Evolutionary conservation across 2,888 invertebrate genomes (phyloP), one percentile per base, ranked within the genome.

Genomic region (Spatulosminthurus flaviceps): DNA sequence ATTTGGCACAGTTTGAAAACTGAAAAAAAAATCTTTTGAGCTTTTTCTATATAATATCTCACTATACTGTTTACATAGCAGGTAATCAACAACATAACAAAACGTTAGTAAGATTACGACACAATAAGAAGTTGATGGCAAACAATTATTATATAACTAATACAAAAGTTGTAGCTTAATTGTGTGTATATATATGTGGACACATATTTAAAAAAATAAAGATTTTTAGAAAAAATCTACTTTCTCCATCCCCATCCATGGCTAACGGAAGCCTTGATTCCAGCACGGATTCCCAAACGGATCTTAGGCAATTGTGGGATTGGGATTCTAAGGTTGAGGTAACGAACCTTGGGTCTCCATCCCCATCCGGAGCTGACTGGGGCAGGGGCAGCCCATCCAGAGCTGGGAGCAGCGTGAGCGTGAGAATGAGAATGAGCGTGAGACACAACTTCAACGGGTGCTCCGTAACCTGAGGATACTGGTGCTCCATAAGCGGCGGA

Each of bases 261-360:
- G 28, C 81, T 81, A 66, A 84, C 75, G 75, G 80, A 70, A 72
- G 83, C 83, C 81, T 84, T 84, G 79, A 84, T 81, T 80, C 84
- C 83, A 67, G 82, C 82, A 61, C 80, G 80, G 72, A 83, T 43
- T 77, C 73, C 80, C 5, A 81, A 60, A 66, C 82, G 61, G 74
- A 81, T 84, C 67, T 82, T 80, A 69, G 85, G 85, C 22, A 85
- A 78, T 71, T 82, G 80, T 81, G 85, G 85, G 81, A 85, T 83
- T 82, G 85, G 79, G 84, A 83, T 80, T 80, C 73, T 60, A 80
- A 85, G 81, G 81, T 83, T 85, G 66, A 84, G 80, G 69, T 84
- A 84, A 74, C 81, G 80, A 79, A 83, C 80, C 74, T 80, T 81
- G 80, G 83, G 83, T 26, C 78, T 77, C 83, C 83, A 83, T n/a